These are phyloP conservation scores for Ammodytes marinus DNA, from an alignment of 2,113 vertebrate species.

Conservation along the genomic window DNA sequence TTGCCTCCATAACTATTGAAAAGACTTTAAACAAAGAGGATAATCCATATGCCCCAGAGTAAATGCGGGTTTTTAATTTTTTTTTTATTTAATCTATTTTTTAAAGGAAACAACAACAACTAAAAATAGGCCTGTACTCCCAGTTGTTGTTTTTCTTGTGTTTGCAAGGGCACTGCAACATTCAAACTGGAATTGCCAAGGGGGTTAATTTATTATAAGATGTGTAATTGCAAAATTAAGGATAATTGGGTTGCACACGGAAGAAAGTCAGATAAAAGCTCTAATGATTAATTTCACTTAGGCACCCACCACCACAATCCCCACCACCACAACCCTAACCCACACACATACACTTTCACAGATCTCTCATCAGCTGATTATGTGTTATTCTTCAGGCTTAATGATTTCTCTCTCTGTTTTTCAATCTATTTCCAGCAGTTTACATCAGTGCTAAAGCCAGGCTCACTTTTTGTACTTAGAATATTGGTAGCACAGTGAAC, in stretches of 20 bases:
- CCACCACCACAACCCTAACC: slow-evolving; percentile 26
- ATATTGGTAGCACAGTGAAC: slow-evolving; percentile 50
- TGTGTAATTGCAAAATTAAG: slow-evolving; percentile 82
- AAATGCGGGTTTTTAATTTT: slow-evolving; percentile 32
- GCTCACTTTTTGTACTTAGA: slow-evolving; percentile 38
- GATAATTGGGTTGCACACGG: slow-evolving; percentile 78
- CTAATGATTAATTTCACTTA: slow-evolving; percentile 80
- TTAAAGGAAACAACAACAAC: slow-evolving; percentile 36
- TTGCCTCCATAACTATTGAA: slow-evolving; percentile 78
- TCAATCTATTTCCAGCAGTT: slow-evolving; percentile 75
- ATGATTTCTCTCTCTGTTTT: slow-evolving; percentile 65
- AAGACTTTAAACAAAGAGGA: slow-evolving; percentile 80
- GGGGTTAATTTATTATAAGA: slow-evolving; percentile 76
- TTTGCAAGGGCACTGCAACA: slow-evolving; percentile 73
- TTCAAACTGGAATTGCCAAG: slow-evolving; percentile 78
- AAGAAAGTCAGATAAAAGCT: slow-evolving; percentile 79
- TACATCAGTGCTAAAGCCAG: slow-evolving; percentile 68
- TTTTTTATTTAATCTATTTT: not conserved
- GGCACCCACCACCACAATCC: slow-evolving; percentile 42
- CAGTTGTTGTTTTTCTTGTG: slow-evolving; percentile 65
- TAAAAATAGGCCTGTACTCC: slow-evolving; percentile 71
- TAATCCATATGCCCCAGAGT: slow-evolving; percentile 77
- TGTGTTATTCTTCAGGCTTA: slow-evolving; percentile 71
- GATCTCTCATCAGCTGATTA: slow-evolving; percentile 64
- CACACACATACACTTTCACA: slow-evolving; percentile 44